Conservation (phyloP, 2,113 vertebrate genomes). For the Oncorhynchus keta region DNA sequence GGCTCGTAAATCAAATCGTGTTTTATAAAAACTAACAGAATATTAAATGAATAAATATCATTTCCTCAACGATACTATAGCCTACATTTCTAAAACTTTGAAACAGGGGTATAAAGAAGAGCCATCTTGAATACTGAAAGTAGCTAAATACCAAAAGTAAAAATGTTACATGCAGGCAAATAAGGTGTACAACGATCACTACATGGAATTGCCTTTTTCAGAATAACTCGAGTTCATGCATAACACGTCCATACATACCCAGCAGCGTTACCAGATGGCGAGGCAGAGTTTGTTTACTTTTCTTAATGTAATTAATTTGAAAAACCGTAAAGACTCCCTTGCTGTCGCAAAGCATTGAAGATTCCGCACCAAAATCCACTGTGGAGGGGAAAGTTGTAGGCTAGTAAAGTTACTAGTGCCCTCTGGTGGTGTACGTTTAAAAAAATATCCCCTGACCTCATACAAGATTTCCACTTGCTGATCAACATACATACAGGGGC, state of each 20-base stretch:
- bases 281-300: constrained; percentile 39
- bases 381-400: not conserved
- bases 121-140: too few species aligned
- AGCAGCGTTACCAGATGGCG: not conserved
- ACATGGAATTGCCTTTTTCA: too few species aligned
- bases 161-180: too few species aligned
- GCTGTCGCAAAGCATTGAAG: constrained; percentile 48
- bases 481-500: not conserved
- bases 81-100: too few species aligned
- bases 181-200: too few species aligned
- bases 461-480: not conserved
- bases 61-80: too few species aligned
- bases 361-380: not conserved
- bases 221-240: not conserved
- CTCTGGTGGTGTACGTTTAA: constrained; percentile 28
- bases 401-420: not conserved
- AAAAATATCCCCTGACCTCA: too few species aligned
- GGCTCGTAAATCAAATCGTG: too few species aligned
- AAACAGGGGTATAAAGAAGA: too few species aligned
- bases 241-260: not conserved
- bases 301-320: not conserved
- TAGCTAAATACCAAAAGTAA: too few species aligned
- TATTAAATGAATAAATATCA: too few species aligned
- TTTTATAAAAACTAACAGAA: too few species aligned
- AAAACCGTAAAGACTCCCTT: constrained; percentile 28